These are phyloP conservation scores for Simalia tracyae DNA, from an alignment of 2,797 vertebrate genomes.

Conservation along the genomic window DNA sequence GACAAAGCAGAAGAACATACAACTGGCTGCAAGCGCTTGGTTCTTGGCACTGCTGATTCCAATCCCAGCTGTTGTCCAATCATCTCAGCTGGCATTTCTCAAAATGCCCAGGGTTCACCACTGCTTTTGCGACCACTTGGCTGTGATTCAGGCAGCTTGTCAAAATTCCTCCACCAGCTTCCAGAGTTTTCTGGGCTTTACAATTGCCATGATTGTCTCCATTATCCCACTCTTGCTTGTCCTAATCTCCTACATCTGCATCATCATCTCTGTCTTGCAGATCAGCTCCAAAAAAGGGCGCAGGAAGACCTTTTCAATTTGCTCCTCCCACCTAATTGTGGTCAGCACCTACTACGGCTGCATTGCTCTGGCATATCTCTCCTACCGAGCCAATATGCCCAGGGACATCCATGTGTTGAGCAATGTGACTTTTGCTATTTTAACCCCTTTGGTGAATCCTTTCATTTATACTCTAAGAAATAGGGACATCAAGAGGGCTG, in stretches of 20 bases:
- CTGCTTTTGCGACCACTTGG: conserved; percentile 29
- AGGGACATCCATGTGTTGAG: conserved; percentile 48
- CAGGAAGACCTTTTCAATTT: conserved; percentile 22
- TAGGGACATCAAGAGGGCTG: conserved; percentile 58
- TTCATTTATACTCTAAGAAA: conserved; percentile 33
- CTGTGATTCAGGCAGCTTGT: not conserved
- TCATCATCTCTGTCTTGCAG: not conserved
- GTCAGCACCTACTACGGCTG: conserved; percentile 15
- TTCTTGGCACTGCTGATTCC: not conserved
- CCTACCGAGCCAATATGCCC: conserved; percentile 12
- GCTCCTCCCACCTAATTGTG: conserved; percentile 37
- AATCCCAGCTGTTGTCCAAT: not conserved
- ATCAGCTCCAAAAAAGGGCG: not conserved
- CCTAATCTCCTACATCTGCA: conserved; percentile 32
- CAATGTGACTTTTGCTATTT: conserved; percentile 52
- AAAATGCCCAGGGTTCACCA: not conserved
- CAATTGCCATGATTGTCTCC: not conserved
- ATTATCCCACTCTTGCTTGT: not conserved
- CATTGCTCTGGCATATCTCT: conserved; percentile 21
- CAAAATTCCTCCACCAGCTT: not conserved
- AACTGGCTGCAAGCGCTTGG: not conserved
- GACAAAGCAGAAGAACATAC: not conserved
- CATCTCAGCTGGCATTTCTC: not conserved
- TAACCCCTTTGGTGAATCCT: conserved; percentile 61
- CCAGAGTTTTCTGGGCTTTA: conserved; percentile 27